Evolutionary conservation across 2,113 vertebrate genomes (phyloP).

Genomic region (Bolborhynchus lineola): DNA sequence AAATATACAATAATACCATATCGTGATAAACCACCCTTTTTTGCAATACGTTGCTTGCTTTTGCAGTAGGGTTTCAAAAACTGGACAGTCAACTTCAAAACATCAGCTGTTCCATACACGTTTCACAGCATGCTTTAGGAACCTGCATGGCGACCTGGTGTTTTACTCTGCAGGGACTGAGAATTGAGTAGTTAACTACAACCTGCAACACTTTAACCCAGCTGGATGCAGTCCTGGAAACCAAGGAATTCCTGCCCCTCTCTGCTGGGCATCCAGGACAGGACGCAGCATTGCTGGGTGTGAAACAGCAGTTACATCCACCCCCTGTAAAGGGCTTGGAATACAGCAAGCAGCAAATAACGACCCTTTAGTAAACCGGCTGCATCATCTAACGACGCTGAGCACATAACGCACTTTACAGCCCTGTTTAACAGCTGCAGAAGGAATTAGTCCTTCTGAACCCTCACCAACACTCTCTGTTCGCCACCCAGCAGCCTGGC

Average conservation of each 20-base stretch:
- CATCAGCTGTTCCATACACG: background rate
- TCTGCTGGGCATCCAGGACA: background rate
- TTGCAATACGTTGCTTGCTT: background rate
- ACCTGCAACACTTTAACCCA: background rate
- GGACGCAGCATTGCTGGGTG: fast-evolving
- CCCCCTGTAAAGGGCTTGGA: background rate
- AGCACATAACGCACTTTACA: fast-evolving
- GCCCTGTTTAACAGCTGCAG: background rate
- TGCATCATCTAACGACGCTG: background rate
- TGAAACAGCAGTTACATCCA: background rate
- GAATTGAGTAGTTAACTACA: background rate
- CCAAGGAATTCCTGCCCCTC: background rate
- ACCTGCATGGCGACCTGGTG: background rate
- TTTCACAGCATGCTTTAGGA: background rate
- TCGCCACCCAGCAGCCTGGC: background rate
- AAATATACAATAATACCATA: background rate
- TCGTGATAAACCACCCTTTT: background rate
- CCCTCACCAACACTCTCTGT: background rate
- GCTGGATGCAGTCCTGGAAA: background rate
- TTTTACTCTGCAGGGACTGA: background rate
- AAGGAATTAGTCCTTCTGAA: background rate
- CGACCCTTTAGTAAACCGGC: background rate
- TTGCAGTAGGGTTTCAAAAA: background rate
- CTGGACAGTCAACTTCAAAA: fast-evolving
- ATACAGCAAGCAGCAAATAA: background rate